A percentile compares a stretch with the other conserved stretches of the same genome.
These are phyloP conservation scores for Melolontha melolontha DNA, from an alignment of 2,888 invertebrate genomes.

Conservation along the genomic window DNA sequence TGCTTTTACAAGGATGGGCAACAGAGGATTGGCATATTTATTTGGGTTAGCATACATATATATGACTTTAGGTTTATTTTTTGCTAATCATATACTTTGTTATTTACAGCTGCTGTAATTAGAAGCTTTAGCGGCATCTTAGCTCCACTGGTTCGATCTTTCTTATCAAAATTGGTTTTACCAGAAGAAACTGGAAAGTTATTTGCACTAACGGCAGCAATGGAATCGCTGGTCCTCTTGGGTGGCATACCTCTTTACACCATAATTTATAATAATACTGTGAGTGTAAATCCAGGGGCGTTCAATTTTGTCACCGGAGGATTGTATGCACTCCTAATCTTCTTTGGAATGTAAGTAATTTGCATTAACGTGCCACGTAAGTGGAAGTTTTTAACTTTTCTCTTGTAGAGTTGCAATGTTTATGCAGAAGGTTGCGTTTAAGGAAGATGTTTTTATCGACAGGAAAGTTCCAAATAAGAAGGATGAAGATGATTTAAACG, in stretches of 20 bases:
- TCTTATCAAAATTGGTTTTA: constrained; percentile 72
- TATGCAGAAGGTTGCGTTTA: no score
- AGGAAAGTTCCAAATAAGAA: no score
- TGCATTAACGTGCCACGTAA: no score
- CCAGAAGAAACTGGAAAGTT: constrained; percentile 72
- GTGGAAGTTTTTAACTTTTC: no score
- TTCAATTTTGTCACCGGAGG: constrained; percentile 70
- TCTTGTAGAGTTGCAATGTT: no score
- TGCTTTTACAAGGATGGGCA: constrained; percentile 61
- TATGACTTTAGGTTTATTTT: no score
- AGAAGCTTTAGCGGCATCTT: constrained; percentile 69
- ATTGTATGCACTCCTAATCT: constrained; percentile 64
- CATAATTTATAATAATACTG: constrained; percentile 71
- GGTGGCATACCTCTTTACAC: constrained; percentile 74
- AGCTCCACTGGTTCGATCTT: constrained; percentile 70
- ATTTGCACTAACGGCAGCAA: constrained; percentile 74
- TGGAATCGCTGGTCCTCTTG: constrained; percentile 75
- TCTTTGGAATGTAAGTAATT: no score
- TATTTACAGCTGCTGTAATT: constrained; percentile 63
- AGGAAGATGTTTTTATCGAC: no score
- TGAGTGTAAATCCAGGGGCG: constrained; percentile 70
- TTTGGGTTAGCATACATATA: constrained; percentile 56
- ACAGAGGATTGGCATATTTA: constrained; percentile 68
- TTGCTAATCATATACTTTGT: no score
- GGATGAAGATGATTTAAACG: no score